Conservation (phyloP, 2,797 vertebrate species). For the Melanotaenia maccullochi region DNA sequence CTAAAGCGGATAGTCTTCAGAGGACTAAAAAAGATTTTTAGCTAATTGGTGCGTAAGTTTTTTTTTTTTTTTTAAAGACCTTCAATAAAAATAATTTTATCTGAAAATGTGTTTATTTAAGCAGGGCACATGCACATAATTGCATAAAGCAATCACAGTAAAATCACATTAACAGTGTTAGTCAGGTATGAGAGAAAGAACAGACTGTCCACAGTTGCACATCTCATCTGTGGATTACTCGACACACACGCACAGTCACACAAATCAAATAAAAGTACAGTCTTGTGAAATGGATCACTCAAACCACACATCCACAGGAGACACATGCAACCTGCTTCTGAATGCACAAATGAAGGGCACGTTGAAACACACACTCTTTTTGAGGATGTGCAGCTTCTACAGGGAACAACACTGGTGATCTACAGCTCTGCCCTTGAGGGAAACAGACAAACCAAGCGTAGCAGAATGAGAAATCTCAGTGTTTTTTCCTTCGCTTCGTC, state of each 20-base stretch:
- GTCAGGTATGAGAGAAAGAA: background rate
- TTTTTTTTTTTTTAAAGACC: no score
- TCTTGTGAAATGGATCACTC: slow-evolving; percentile 32
- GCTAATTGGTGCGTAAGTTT: background rate
- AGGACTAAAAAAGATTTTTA: background rate
- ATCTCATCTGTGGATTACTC: slow-evolving; percentile 24
- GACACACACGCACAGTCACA: slow-evolving; percentile 16
- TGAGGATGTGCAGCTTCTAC: slow-evolving; percentile 24
- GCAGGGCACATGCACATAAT: background rate
- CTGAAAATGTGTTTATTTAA: background rate
- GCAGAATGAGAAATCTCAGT: slow-evolving; percentile 56
- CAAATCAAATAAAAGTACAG: slow-evolving; percentile 32
- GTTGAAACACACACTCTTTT: slow-evolving; percentile 6
- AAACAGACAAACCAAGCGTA: slow-evolving; percentile 59
- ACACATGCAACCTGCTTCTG: slow-evolving; percentile 18
- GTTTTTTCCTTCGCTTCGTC: slow-evolving; percentile 11
- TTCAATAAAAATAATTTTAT: no score
- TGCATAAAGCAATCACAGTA: background rate
- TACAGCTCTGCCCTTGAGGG: slow-evolving; percentile 46
- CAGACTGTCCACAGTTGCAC: background rate
- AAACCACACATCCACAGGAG: slow-evolving; percentile 35
- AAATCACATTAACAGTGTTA: background rate
- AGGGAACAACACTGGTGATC: slow-evolving; percentile 50
- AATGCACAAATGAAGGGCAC: slow-evolving; percentile 49
- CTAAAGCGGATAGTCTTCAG: background rate